phyloP scores from a whole-genome alignment of 2,113 vertebrate species.

The Otocyon megalotis region DNA sequence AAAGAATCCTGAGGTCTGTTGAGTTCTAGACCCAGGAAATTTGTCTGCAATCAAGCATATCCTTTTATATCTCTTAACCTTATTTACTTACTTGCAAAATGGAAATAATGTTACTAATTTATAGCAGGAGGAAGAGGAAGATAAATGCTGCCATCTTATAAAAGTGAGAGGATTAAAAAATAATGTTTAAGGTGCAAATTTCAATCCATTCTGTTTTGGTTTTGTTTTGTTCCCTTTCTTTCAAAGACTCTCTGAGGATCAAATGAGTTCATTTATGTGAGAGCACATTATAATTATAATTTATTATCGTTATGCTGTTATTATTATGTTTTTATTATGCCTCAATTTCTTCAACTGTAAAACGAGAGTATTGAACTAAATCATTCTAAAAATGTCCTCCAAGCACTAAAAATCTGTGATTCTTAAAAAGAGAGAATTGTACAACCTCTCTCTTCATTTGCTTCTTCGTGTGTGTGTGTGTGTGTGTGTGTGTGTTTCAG shows the following conservation, averaged over 20 bases:
- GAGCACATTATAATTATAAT: not conserved
- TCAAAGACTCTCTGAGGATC: not conserved
- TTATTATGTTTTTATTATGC: slow-evolving; percentile 36
- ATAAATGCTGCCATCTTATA: not conserved
- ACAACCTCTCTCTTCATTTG: not conserved
- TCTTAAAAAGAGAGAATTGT: not conserved
- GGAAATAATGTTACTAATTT: not conserved
- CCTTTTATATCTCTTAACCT: not conserved
- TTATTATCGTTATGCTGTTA: not conserved
- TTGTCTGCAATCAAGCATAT: not conserved
- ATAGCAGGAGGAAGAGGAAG: not conserved
- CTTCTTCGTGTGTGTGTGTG: not conserved
- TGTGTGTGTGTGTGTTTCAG: not conserved
- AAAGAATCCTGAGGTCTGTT: not conserved
- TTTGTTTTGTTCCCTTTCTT: not conserved
- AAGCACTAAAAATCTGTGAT: not conserved
- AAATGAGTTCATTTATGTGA: not conserved
- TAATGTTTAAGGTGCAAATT: not conserved
- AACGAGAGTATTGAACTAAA: not conserved
- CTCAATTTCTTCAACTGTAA: slow-evolving; percentile 14
- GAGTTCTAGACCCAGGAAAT: not conserved
- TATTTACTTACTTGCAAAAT: not conserved
- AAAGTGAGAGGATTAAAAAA: not conserved
- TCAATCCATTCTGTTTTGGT: not conserved
- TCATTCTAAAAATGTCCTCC: not conserved